A percentile compares a stretch with the other conserved stretches of the same genome.
These are phyloP conservation scores for Chiridota heheva DNA, from an alignment of 35 echinoderm and acorn worm genomes.

Conservation along the genomic window DNA sequence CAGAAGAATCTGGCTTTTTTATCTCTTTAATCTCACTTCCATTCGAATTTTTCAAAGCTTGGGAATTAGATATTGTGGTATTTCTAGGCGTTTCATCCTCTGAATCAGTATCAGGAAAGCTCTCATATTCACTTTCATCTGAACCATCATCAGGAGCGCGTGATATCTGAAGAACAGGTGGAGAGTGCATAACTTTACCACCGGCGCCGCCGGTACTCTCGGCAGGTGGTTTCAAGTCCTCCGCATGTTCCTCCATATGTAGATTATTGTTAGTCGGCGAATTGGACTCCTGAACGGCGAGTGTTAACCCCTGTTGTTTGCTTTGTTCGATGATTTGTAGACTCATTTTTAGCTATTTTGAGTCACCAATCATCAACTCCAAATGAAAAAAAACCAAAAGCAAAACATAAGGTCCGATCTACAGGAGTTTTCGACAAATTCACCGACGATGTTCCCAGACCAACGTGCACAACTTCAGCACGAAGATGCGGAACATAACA, in stretches of 20 bases:
- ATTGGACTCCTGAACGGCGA: background rate
- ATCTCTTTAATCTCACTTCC: background rate
- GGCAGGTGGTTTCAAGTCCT: background rate
- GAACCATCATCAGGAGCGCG: constrained; percentile 50
- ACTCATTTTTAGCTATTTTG: background rate
- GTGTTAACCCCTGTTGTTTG: background rate
- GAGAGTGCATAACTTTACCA: constrained; percentile 2
- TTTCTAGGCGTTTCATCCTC: background rate
- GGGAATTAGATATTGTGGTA: background rate
- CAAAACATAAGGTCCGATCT: background rate
- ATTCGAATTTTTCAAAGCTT: background rate
- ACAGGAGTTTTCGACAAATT: background rate
- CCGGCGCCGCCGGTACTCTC: background rate
- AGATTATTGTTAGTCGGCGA: background rate
- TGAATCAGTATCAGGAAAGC: constrained; percentile 35
- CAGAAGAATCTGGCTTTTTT: background rate
- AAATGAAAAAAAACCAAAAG: background rate
- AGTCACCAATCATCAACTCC: background rate
- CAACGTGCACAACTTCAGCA: constrained; percentile 20
- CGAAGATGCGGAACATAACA: constrained; percentile 48
- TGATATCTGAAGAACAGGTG: constrained; percentile 62
- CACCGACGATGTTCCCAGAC: constrained; percentile 45
- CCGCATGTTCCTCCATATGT: background rate
- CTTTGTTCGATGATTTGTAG: background rate
- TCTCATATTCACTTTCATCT: constrained; percentile 43